phyloP scores from a whole-genome alignment of 2,113 vertebrate genomes.

The Notarius quadriscutis region DNA sequence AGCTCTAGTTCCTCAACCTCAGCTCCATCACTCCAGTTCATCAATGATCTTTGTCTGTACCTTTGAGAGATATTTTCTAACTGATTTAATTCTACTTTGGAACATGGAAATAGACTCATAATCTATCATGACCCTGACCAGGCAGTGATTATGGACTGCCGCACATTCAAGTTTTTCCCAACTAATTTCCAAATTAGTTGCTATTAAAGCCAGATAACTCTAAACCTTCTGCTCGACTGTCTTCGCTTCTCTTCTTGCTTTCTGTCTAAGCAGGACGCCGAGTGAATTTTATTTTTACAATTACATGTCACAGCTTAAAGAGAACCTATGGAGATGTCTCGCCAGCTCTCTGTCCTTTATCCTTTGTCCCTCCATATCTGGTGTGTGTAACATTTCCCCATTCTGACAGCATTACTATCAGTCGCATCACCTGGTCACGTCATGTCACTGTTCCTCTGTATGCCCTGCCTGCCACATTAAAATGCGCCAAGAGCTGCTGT shows the following conservation, averaged over 20 bases:
- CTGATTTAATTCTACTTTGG: background rate
- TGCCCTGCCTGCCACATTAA: conserved; percentile 25
- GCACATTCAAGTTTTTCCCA: background rate
- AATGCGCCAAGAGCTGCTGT: conserved; percentile 30
- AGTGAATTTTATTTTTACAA: background rate
- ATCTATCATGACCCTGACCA: background rate
- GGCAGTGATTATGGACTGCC: background rate
- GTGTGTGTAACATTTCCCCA: background rate
- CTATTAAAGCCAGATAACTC: background rate
- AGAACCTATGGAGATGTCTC: background rate
- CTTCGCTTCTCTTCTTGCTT: too few relatives aligned
- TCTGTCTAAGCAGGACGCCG: background rate
- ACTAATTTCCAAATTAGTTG: background rate
- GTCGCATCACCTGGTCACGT: background rate
- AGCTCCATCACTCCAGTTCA: background rate
- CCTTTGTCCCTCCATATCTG: background rate
- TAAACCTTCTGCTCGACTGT: background rate
- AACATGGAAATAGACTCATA: background rate
- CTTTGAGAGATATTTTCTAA: background rate
- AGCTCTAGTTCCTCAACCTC: background rate
- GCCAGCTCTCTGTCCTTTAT: background rate
- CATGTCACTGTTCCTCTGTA: background rate
- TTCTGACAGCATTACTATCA: background rate
- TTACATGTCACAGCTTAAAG: background rate
- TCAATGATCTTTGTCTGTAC: background rate